These are phyloP conservation scores for Camarhynchus parvulus DNA, from an alignment of 2,113 vertebrate genomes.

Conservation along the genomic window DNA sequence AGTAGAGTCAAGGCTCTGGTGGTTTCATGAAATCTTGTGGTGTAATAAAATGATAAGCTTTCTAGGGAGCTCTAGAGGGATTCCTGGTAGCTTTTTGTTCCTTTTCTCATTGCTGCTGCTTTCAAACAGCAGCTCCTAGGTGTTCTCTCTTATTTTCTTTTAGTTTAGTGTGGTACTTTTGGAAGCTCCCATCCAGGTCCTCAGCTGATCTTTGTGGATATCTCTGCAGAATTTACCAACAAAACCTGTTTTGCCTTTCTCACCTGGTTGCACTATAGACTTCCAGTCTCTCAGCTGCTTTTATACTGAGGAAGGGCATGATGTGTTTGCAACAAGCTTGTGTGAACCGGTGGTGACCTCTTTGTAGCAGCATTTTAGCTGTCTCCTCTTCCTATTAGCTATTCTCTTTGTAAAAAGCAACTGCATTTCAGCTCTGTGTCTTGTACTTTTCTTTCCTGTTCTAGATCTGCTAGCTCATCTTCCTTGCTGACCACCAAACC, in stretches of 20 bases:
- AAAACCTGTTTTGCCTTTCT: background rate
- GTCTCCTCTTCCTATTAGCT: background rate
- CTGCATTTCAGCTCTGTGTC: background rate
- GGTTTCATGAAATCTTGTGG: background rate
- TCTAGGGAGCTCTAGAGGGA: background rate
- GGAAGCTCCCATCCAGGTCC: background rate
- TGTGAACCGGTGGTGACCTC: background rate
- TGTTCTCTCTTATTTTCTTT: background rate
- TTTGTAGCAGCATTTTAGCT: background rate
- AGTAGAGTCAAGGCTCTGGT: background rate
- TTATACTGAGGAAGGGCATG: background rate
- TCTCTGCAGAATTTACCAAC: constrained; percentile 6
- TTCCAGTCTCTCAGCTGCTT: background rate
- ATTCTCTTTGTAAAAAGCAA: background rate
- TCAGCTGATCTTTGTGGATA: background rate
- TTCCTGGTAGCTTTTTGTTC: background rate
- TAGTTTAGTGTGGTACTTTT: background rate
- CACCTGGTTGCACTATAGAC: background rate
- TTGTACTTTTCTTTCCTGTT: background rate
- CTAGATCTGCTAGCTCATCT: background rate
- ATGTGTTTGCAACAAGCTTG: background rate
- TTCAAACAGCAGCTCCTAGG: background rate
- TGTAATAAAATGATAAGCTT: constrained; percentile 9
- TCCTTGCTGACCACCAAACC: background rate
- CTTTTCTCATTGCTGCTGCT: background rate